Evolutionary conservation across 2,797 vertebrate species (phyloP), one percentile per base, ranked within the genome.

Genomic region (Chelon labrosus): DNA sequence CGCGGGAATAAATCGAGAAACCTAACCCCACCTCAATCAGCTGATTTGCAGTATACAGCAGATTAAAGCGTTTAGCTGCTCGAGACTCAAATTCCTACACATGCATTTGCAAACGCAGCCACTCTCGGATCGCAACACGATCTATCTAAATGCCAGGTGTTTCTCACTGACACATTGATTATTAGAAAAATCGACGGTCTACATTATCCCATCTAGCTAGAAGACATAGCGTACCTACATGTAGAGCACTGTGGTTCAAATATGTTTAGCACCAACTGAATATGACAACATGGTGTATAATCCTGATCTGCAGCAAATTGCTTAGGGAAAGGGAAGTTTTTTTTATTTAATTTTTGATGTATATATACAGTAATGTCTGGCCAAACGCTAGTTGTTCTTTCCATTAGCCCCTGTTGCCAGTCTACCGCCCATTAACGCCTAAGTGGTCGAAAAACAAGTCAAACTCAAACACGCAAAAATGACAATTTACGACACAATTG

Each of bases 21-120:
- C 62, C 67, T 46, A 77, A 25, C 57, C 68, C 65, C 50, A 56
- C 73, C 73, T 61, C 55, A 25, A 72, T 93, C 90, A 91, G 86
- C 80, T 91, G 88, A 86, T 89, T 65, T 58, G 75, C 85, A 54
- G 77, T 62, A 54, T 59, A 81, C 73, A 71, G 67, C 77, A 80
- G 83, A 88, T 88, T 92, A 89, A 72, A 79, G 78, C 77, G 12
- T 79, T 72, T 52, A 77, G 77, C 73, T 64, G 71, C 70, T 76
- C 16, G 16, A 7, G 42, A 67, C 61, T 63, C n/a, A 54, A 49
- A 89, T 89, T 89, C 88, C 77, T 66, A 27, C 78, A 85, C 84
- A 85, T 58, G 68, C 53, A 62, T 77, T 53, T 22, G 61, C 57
- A 70, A 74, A 82, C n/a, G 55, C 53, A 64, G 55, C 60, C 54